Evolutionary conservation across 2,888 invertebrate species (phyloP).

Genomic region (Orthosia incerta): DNA sequence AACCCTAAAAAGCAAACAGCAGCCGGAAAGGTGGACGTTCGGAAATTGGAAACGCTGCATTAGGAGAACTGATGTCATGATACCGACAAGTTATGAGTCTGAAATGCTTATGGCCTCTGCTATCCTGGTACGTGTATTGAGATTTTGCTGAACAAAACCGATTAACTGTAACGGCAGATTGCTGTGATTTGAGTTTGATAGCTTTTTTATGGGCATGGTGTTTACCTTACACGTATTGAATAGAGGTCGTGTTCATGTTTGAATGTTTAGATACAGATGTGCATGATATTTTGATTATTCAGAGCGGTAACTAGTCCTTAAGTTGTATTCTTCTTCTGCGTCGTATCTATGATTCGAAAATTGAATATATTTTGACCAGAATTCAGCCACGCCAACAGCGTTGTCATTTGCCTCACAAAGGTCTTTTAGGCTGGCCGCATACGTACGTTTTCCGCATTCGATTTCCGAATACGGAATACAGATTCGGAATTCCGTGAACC

Average conservation of each 20-base stretch:
- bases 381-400: too few species aligned
- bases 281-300: neutral
- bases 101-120: conserved; percentile 65
- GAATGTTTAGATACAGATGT: conserved; percentile 13
- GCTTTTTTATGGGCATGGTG: conserved; percentile 59
- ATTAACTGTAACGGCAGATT: conserved; percentile 69
- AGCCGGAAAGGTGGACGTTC: conserved; percentile 74
- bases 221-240: conserved; percentile 54
- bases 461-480: too few species aligned
- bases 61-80: conserved; percentile 81
- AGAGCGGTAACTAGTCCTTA: neutral
- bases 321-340: too few species aligned
- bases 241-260: conserved; percentile 26
- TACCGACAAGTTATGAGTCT: conserved; percentile 84
- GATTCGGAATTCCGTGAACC: too few species aligned
- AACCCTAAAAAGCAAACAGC: conserved; percentile 77
- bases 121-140: conserved; percentile 63
- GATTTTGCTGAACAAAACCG: conserved; percentile 68
- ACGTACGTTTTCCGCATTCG: too few species aligned
- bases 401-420: too few species aligned
- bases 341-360: too few species aligned
- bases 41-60: conserved; percentile 89
- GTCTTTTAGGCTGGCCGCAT: too few species aligned
- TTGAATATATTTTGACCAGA: too few species aligned
- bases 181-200: conserved; percentile 67